Percentiles rank a stretch among this genome's conserved stretches.
phyloP scores from a whole-genome alignment of 2,797 vertebrate species.

The Allobates femoralis region DNA sequence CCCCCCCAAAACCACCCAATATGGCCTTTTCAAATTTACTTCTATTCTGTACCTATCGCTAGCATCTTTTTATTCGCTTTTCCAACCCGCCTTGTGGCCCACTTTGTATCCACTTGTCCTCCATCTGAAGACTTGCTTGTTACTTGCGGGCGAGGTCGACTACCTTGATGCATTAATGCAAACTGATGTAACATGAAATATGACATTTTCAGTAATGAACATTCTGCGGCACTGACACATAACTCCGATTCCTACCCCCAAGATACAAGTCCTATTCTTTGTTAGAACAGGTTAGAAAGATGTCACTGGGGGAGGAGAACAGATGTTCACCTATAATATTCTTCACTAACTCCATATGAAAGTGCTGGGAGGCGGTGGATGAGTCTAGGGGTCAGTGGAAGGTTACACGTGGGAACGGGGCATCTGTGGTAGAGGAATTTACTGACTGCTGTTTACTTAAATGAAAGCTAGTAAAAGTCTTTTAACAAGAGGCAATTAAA shows the following conservation, averaged over 20 bases:
- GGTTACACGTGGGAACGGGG: conserved; percentile 63
- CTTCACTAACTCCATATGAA: conserved; percentile 25
- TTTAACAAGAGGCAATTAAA: conserved; percentile 86
- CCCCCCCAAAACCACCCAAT: background rate
- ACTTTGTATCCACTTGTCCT: background rate
- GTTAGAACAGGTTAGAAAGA: conserved; percentile 24
- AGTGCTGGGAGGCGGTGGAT: conserved; percentile 49
- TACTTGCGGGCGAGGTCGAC: conserved; percentile 2
- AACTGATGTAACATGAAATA: conserved; percentile 44
- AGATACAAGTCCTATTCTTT: conserved; percentile 28
- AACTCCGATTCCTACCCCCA: conserved; percentile 24
- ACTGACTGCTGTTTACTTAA: conserved; percentile 88
- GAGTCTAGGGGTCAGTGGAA: conserved; percentile 44
- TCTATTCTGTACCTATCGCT: background rate
- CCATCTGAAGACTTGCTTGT: background rate
- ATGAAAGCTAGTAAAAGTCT: conserved; percentile 81
- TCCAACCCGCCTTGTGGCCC: background rate
- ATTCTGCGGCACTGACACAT: conserved; percentile 32
- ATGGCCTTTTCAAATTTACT: background rate
- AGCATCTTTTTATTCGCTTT: background rate
- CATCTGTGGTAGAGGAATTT: conserved; percentile 72
- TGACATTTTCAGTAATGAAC: conserved; percentile 44
- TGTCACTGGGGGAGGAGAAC: conserved; percentile 4
- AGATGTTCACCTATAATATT: conserved; percentile 19
- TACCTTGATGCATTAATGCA: conserved; percentile 40